Conservation (phyloP, 2,113 vertebrate genomes). For the Telmatochromis sp. region DNA sequence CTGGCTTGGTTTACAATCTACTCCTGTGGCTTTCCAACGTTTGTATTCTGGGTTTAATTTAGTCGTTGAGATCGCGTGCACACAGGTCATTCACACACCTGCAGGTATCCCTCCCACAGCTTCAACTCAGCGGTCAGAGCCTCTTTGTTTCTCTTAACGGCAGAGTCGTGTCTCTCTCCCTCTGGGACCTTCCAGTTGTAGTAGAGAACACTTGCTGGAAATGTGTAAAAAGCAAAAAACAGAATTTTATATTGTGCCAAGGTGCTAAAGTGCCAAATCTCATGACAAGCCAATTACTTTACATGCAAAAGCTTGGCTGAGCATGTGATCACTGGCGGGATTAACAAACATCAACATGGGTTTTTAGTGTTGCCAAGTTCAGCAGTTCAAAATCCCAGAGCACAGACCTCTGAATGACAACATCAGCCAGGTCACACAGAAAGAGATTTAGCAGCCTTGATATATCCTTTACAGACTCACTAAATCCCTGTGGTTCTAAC, state of each 20-base stretch:
- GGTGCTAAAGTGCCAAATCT: neutral
- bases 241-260: neutral
- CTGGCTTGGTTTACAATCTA: accelerated
- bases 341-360: neutral
- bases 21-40: accelerated
- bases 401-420: neutral
- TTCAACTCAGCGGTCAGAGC: conserved; percentile 42
- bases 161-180: conserved; percentile 64
- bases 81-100: neutral
- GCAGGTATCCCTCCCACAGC: conserved; percentile 69
- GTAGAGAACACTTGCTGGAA: conserved; percentile 40
- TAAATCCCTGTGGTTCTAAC: neutral
- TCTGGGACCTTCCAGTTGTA: conserved; percentile 58
- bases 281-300: accelerated
- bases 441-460: neutral
- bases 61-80: neutral
- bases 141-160: conserved; percentile 59
- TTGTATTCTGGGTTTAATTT: neutral
- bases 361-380: neutral
- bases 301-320: accelerated
- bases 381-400: neutral
- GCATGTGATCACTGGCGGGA: neutral
- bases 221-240: neutral
- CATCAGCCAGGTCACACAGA: accelerated
- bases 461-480: neutral